Conservation (phyloP, 2,113 vertebrate species). For the Siniperca chuatsi region DNA sequence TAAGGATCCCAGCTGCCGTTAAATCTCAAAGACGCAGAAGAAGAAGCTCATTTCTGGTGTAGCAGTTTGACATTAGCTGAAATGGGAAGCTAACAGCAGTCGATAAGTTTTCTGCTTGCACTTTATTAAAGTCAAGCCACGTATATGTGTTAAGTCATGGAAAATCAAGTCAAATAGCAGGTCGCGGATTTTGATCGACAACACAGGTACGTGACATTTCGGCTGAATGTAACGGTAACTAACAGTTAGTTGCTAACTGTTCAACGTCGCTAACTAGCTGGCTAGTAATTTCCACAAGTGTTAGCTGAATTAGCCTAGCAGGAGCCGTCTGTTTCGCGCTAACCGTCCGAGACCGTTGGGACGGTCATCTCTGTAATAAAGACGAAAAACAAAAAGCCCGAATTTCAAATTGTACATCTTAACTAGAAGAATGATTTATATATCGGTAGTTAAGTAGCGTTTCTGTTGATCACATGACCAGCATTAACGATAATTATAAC, state of each 20-base stretch:
- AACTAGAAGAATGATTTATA: accelerated
- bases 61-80: constrained; percentile 38
- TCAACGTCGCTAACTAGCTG: constrained; percentile 40
- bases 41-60: background rate
- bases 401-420: background rate
- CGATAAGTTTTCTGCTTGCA: constrained; percentile 59
- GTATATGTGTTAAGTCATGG: constrained; percentile 43
- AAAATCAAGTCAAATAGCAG: constrained; percentile 38
- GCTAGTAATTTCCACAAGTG: constrained; percentile 40
- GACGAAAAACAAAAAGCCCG: accelerated
- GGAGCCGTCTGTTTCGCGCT: constrained; percentile 11
- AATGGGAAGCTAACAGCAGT: constrained; percentile 54
- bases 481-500: constrained; percentile 11
- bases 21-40: background rate
- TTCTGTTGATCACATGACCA: background rate
- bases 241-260: background rate
- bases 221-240: constrained; percentile 6
- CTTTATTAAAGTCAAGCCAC: constrained; percentile 31
- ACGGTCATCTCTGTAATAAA: background rate
- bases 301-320: constrained; percentile 53
- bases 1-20: background rate
- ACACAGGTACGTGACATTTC: constrained; percentile 61
- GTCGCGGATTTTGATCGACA: background rate
- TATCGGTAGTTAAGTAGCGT: background rate
- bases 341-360: background rate